Evolutionary conservation across 2,797 vertebrate species (phyloP).

Genomic region (Sphaeramia orbicularis): DNA sequence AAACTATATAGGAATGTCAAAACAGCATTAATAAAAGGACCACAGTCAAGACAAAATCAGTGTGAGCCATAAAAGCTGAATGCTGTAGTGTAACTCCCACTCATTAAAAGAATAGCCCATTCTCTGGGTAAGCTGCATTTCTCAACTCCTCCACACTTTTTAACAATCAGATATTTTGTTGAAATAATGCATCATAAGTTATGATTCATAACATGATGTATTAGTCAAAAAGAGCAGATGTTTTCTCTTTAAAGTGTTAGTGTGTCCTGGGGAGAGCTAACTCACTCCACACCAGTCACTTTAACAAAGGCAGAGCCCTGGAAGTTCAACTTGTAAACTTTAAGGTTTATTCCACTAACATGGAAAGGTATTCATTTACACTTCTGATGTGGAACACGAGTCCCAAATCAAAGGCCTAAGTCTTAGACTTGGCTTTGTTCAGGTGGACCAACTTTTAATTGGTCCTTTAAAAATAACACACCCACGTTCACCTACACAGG

Average conservation of each 20-base stretch:
- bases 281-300: too few species aligned
- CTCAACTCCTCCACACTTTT: conserved; percentile 35
- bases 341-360: too few species aligned
- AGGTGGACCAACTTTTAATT: too few species aligned
- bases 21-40: conserved; percentile 6
- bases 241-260: conserved; percentile 4
- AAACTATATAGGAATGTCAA: background rate
- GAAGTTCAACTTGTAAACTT: too few species aligned
- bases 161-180: conserved; percentile 53
- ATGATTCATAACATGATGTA: too few species aligned
- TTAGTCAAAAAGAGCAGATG: conserved; percentile 10
- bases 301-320: too few species aligned
- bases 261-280: background rate
- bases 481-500: too few species aligned
- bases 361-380: too few species aligned
- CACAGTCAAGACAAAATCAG: background rate
- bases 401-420: too few species aligned
- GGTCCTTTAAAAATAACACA: too few species aligned
- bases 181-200: conserved; percentile 21
- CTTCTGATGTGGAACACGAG: too few species aligned
- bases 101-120: conserved; percentile 33
- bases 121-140: conserved; percentile 37
- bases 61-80: conserved; percentile 10
- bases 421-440: too few species aligned
- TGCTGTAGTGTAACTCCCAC: conserved; percentile 14